phyloP scores from a whole-genome alignment of 2,888 invertebrate species.

The Yponomeuta cagnagella region DNA sequence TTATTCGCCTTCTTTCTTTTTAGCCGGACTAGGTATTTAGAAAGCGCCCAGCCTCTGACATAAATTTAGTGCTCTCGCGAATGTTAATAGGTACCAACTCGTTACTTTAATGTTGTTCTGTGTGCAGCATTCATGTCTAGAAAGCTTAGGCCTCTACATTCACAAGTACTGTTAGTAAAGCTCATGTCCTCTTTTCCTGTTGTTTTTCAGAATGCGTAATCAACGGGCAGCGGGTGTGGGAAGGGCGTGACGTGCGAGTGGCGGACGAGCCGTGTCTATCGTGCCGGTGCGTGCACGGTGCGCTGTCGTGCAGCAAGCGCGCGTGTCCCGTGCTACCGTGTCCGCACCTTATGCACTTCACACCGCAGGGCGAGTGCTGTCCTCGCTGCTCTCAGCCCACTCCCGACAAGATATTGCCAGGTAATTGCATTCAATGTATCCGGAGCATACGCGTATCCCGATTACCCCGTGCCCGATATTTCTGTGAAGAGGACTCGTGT shows the following conservation, averaged over 20 bases:
- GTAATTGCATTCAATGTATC: slow-evolving; percentile 33
- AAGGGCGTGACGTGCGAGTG: slow-evolving; percentile 86
- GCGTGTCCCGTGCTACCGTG: slow-evolving; percentile 95
- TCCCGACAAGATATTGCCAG: slow-evolving; percentile 65
- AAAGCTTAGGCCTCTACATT: too few species aligned
- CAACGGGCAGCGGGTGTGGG: slow-evolving; percentile 87
- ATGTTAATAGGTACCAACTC: not conserved
- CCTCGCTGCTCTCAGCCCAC: slow-evolving; percentile 67
- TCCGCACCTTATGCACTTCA: slow-evolving; percentile 79
- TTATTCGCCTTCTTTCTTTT: slow-evolving; percentile 26
- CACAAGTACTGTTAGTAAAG: too few species aligned
- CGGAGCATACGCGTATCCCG: too few species aligned
- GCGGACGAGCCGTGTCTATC: slow-evolving; percentile 91
- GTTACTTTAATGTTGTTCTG: not conserved
- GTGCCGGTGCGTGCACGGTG: slow-evolving; percentile 84
- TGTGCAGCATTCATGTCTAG: too few species aligned
- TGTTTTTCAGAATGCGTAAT: slow-evolving; percentile 82
- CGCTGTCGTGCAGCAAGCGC: slow-evolving; percentile 86
- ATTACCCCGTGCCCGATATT: too few species aligned
- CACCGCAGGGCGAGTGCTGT: slow-evolving; percentile 89
- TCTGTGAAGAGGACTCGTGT: too few species aligned
- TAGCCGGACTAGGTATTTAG: slow-evolving; percentile 8
- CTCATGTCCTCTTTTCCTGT: not conserved
- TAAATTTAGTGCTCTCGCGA: not conserved
- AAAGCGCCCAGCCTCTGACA: slow-evolving; percentile 6